Conservation (phyloP, 2,797 vertebrate species). For the Enoplosus armatus region DNA sequence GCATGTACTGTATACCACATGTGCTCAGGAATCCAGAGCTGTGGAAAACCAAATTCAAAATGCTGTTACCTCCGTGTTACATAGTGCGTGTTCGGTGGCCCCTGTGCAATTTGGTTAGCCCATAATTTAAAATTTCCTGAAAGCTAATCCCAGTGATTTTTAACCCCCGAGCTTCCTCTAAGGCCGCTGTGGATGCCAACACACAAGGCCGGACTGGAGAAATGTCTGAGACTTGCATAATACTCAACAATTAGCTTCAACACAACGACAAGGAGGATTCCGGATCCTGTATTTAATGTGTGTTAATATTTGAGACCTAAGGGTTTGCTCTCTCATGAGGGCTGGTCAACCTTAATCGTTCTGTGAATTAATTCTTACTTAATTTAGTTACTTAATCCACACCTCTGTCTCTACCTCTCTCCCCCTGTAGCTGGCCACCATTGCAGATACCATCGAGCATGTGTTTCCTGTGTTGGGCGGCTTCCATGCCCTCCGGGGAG, state of each 20-base stretch:
- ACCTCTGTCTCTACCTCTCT: slow-evolving; percentile 1
- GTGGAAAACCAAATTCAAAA: slow-evolving; percentile 14
- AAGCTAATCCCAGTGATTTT: slow-evolving; percentile 16
- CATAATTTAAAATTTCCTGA: slow-evolving; percentile 52
- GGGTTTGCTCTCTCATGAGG: neutral
- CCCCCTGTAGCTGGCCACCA: slow-evolving; percentile 88
- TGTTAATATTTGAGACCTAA: slow-evolving; percentile 8
- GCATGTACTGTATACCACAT: neutral
- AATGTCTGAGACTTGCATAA: slow-evolving; percentile 22
- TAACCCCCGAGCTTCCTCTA: slow-evolving; percentile 3
- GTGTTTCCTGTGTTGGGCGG: slow-evolving; percentile 93
- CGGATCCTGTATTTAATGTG: slow-evolving; percentile 15
- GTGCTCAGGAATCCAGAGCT: slow-evolving; percentile 16
- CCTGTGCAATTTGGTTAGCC: slow-evolving; percentile 24
- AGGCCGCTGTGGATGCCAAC: neutral
- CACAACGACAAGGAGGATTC: slow-evolving; percentile 24
- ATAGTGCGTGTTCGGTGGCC: slow-evolving; percentile 2
- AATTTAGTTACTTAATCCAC: neutral
- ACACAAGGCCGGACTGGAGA: neutral
- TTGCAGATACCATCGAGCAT: slow-evolving; percentile 93
- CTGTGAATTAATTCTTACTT: neutral
- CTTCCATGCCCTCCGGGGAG: slow-evolving; percentile 90
- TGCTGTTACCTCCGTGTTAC: slow-evolving; percentile 8
- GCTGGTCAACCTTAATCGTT: neutral
- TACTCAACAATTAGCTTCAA: slow-evolving; percentile 16